A percentile compares a stretch with the other conserved stretches of the same genome.
phyloP scores from a whole-genome alignment of 2,888 invertebrate species.

The Hipparchia semele region DNA sequence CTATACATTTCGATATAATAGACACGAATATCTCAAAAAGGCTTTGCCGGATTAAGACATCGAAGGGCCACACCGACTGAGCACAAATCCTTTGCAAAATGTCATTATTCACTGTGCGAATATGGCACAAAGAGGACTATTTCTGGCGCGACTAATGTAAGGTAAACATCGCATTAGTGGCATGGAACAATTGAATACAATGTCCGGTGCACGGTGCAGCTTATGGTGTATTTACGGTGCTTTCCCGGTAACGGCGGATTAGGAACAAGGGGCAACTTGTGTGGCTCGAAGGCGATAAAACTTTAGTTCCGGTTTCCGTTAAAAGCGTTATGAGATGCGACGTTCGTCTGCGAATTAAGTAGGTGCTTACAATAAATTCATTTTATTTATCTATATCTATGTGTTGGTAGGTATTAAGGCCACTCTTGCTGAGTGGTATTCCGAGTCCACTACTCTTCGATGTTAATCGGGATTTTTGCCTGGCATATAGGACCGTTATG shows the following conservation, averaged over 20 bases:
- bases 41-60: conserved; percentile 62
- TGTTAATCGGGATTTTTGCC: too few species aligned
- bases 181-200: conserved; percentile 63
- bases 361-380: not conserved
- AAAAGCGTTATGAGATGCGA: conserved; percentile 44
- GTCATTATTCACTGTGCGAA: conserved; percentile 54
- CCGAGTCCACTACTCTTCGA: too few species aligned
- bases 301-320: conserved; percentile 62
- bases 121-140: conserved; percentile 61
- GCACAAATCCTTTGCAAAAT: conserved; percentile 52
- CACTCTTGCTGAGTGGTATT: too few species aligned
- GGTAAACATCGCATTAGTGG: conserved; percentile 72
- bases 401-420: too few species aligned
- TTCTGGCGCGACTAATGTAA: conserved; percentile 66
- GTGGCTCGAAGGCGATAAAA: conserved; percentile 61
- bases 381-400: not conserved
- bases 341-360: conserved; percentile 31
- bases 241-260: conserved; percentile 69
- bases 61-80: conserved; percentile 45
- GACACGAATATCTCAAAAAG: conserved; percentile 32
- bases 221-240: conserved; percentile 65
- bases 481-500: too few species aligned
- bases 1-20: not conserved
- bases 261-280: conserved; percentile 63
- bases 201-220: conserved; percentile 55